Percentiles rank a stretch among this genome's conserved stretches.
Conservation (phyloP, 2,797 vertebrate genomes). For the Buphagus erythrorhynchus region DNA sequence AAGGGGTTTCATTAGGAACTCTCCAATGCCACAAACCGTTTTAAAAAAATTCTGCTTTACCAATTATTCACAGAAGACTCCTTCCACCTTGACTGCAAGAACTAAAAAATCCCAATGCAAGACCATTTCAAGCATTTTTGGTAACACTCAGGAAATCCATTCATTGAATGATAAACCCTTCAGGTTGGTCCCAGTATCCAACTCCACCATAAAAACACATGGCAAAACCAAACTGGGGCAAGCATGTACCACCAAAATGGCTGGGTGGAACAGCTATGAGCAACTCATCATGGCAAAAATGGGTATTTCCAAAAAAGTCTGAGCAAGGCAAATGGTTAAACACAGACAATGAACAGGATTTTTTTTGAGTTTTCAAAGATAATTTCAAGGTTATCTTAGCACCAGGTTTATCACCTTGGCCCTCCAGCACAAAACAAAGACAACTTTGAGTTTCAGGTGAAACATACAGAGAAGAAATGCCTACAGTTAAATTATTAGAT, state of each 20-base stretch:
- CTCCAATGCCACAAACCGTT: not conserved
- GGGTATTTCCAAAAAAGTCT: not conserved
- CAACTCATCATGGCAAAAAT: not conserved
- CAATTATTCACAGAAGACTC: not conserved
- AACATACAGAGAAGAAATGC: not conserved
- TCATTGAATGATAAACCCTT: not conserved
- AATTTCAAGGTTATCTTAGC: not conserved
- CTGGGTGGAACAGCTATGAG: not conserved
- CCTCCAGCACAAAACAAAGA: not conserved
- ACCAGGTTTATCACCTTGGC: not conserved
- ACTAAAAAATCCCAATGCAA: not conserved
- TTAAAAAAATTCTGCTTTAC: not conserved
- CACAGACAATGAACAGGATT: not conserved
- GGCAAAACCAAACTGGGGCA: slow-evolving; percentile 3
- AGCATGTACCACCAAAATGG: not conserved
- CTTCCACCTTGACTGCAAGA: not conserved
- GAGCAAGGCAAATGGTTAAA: not conserved
- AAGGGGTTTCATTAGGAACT: not conserved
- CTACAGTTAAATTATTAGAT: not conserved
- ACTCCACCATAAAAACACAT: not conserved
- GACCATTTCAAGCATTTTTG: not conserved
- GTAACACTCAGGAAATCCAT: not conserved
- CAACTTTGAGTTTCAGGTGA: not conserved
- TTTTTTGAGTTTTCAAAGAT: not conserved
- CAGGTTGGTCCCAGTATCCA: not conserved